Percentiles rank a stretch among this genome's conserved stretches.
Evolutionary conservation across 53 echinoderm and acorn worm species (phyloP).

Genomic region (Stichopus horrens): DNA sequence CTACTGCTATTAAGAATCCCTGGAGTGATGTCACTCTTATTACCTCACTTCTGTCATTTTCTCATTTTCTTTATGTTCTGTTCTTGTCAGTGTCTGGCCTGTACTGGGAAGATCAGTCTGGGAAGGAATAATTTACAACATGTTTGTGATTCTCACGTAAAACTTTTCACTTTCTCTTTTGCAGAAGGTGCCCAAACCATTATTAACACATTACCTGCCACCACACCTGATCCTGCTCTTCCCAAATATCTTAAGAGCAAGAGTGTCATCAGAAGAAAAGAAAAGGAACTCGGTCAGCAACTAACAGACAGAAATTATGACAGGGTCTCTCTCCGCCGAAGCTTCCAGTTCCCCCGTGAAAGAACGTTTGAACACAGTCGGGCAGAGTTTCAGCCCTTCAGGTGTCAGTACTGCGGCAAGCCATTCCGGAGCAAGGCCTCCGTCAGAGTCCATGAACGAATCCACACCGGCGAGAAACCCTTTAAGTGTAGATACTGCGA

Average conservation of each 20-base stretch:
- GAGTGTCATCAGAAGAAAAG: background rate
- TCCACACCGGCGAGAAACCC: constrained; percentile 89
- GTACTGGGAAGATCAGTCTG: too few species aligned
- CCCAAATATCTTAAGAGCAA: background rate
- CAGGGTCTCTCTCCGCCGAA: background rate
- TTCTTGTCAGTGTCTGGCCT: too few species aligned
- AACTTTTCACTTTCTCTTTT: background rate
- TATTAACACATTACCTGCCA: background rate
- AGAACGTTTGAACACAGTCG: background rate
- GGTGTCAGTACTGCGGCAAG: constrained; percentile 8
- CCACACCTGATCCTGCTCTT: background rate
- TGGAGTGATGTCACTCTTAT: too few species aligned
- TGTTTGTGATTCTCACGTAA: background rate
- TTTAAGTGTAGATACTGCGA: constrained; percentile 76
- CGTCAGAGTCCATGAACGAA: constrained; percentile 91
- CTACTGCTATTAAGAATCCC: too few species aligned
- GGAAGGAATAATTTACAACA: background rate
- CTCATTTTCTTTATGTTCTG: too few species aligned
- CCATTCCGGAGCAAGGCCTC: constrained; percentile 47
- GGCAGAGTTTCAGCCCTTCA: background rate
- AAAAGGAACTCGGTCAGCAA: background rate
- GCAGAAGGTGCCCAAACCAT: background rate
- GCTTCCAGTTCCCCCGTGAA: background rate
- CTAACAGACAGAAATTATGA: background rate
- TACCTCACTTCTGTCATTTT: too few species aligned